phyloP scores from a whole-genome alignment of 2,113 vertebrate genomes.

The Etheostoma cragini region DNA sequence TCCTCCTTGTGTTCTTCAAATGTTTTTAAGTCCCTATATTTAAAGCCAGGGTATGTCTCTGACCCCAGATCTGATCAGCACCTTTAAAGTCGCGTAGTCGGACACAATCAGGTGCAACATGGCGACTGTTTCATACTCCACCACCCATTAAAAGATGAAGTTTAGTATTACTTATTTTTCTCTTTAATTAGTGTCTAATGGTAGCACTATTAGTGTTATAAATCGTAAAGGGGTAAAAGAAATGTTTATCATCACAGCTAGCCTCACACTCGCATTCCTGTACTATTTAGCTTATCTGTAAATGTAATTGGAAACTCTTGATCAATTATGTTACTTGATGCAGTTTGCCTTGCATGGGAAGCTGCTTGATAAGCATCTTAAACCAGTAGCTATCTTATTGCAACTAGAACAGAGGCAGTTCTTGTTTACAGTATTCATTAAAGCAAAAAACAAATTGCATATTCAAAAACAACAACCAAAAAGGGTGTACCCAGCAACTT shows the following conservation, averaged over 20 bases:
- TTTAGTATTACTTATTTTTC: no score
- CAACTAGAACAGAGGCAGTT: neutral
- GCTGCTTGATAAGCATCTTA: neutral
- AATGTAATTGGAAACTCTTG: neutral
- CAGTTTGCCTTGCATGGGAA: neutral
- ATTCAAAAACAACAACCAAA: neutral
- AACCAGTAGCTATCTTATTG: neutral
- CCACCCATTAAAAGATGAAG: neutral
- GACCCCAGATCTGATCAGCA: neutral
- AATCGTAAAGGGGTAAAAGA: neutral
- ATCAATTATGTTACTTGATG: neutral
- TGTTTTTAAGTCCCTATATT: neutral
- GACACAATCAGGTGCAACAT: no score
- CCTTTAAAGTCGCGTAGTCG: neutral
- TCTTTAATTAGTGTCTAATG: neutral
- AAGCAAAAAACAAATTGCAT: neutral
- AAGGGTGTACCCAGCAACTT: neutral
- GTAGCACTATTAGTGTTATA: neutral
- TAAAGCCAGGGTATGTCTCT: neutral
- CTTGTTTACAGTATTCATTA: no score
- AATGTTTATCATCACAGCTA: neutral
- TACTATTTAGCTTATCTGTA: neutral
- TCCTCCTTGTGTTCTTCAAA: neutral
- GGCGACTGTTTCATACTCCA: neutral
- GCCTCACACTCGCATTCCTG: neutral